A percentile compares a stretch with the other conserved stretches of the same genome.
Conservation (phyloP, 2,113 vertebrate genomes). For the Saimiri boliviensis region DNA sequence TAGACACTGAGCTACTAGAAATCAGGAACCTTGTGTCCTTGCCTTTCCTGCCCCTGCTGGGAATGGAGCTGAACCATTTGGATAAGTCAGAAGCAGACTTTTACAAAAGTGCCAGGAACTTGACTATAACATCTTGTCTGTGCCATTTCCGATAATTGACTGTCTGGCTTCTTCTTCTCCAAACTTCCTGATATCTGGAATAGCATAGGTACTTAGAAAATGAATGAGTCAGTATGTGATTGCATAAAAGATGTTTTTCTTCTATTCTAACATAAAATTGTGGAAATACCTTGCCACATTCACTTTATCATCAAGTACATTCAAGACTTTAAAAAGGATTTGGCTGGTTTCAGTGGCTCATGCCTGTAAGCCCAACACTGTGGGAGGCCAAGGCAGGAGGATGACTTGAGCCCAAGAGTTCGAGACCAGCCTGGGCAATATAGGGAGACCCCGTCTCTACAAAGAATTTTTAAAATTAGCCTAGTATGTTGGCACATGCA, state of each 20-base stretch:
- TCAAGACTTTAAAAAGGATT: neutral
- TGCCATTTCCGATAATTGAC: neutral
- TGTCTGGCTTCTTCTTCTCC: neutral
- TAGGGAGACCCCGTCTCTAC: neutral
- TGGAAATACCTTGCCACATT: neutral
- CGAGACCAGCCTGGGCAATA: neutral
- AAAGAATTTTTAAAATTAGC: neutral
- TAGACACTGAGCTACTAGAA: neutral
- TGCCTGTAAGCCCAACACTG: neutral
- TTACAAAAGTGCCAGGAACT: neutral
- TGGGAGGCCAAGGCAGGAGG: neutral
- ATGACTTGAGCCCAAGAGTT: neutral
- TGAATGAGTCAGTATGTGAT: neutral
- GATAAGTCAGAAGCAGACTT: conserved; percentile 19
- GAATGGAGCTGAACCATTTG: neutral
- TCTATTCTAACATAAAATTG: neutral
- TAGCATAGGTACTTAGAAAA: neutral
- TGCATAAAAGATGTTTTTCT: neutral
- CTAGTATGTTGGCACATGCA: neutral
- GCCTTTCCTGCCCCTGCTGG: neutral
- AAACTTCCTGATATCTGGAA: neutral
- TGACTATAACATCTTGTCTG: neutral
- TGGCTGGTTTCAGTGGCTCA: neutral
- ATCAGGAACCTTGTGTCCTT: neutral
- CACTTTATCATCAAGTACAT: neutral